Conservation (phyloP, 2,797 vertebrate species). For the Saxicola maurus region DNA sequence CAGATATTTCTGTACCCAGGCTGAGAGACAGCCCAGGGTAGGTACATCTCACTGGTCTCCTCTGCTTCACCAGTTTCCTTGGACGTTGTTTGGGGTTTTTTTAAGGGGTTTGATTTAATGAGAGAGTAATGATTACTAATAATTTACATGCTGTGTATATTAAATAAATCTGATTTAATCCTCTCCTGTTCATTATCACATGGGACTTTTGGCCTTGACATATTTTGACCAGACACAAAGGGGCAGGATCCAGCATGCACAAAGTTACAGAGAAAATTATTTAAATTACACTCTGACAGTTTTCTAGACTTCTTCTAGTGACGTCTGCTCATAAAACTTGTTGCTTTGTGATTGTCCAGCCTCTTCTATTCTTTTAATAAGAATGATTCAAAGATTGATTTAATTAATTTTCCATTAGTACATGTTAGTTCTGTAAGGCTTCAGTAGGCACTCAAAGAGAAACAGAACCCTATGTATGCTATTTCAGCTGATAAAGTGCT, state of each 20-base stretch:
- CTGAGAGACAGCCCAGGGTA: background rate
- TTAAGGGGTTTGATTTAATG: background rate
- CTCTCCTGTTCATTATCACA: background rate
- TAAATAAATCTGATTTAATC: background rate
- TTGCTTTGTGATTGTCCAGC: background rate
- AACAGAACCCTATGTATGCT: background rate
- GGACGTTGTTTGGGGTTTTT: background rate
- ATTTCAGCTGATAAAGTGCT: constrained; percentile 1
- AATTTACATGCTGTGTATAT: background rate
- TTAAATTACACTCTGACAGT: background rate
- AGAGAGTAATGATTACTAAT: too few relatives aligned
- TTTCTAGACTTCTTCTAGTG: background rate
- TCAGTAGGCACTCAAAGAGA: background rate
- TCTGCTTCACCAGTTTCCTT: background rate
- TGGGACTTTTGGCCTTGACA: background rate
- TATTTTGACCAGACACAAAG: background rate
- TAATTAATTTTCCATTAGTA: background rate
- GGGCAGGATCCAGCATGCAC: background rate
- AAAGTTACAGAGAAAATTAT: background rate
- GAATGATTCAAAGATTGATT: background rate
- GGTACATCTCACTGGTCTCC: background rate
- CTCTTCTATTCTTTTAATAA: background rate
- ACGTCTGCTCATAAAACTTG: background rate
- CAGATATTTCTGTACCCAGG: background rate
- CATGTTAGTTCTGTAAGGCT: background rate